A percentile compares a stretch with the other conserved stretches of the same genome.
Evolutionary conservation across 2,113 vertebrate genomes (phyloP).

Genomic region (Pomatorhinus ruficollis): DNA sequence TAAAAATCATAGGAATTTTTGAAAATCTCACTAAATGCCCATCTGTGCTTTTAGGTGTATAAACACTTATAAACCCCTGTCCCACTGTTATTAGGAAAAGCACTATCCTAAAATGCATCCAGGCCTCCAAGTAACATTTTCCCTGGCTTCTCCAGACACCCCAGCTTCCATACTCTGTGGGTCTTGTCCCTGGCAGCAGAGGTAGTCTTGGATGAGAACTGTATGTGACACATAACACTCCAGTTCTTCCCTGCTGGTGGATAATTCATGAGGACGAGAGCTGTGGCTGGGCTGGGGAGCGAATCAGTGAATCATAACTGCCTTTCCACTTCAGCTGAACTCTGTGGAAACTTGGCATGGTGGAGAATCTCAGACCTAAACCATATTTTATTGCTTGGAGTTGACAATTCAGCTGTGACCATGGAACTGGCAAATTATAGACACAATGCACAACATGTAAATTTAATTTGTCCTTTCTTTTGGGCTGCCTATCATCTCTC

Average conservation of each 20-base stretch:
- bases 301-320: background rate
- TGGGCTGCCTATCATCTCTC: background rate
- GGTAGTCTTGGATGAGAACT: background rate
- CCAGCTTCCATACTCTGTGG: background rate
- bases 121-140: background rate
- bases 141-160: background rate
- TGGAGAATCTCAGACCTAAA: background rate
- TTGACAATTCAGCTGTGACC: slow-evolving; percentile 12
- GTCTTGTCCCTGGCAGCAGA: background rate
- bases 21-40: background rate
- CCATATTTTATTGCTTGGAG: slow-evolving; percentile 13
- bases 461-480: background rate
- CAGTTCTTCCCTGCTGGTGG: background rate
- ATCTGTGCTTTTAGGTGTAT: background rate
- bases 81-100: background rate
- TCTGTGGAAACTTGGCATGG: slow-evolving; percentile 17
- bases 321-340: background rate
- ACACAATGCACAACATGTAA: background rate
- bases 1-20: background rate
- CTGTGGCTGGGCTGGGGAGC: background rate
- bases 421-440: background rate
- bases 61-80: background rate
- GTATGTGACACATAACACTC: background rate
- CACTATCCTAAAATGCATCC: background rate
- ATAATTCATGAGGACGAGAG: slow-evolving; percentile 9